Percentiles rank a stretch among this genome's conserved stretches.
These are phyloP conservation scores for Odontamblyopus rebecca DNA, from an alignment of 2,797 vertebrate species.

Conservation along the genomic window DNA sequence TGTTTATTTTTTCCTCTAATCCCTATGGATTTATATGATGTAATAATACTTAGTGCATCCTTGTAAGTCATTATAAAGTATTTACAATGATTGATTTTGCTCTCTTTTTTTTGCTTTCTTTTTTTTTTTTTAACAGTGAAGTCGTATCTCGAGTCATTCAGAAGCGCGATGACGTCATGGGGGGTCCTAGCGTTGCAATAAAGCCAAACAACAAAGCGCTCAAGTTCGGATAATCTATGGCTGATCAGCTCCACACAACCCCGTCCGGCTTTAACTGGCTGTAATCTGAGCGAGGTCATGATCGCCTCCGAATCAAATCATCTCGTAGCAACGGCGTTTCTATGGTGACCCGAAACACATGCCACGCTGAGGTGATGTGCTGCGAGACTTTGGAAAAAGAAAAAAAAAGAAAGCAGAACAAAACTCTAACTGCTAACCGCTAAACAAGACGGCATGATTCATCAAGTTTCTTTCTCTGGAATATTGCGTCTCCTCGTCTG, in stretches of 20 bases:
- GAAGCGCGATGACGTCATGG: not conserved
- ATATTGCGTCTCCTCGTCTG: not conserved
- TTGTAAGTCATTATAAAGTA: too few species aligned
- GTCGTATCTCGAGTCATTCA: not conserved
- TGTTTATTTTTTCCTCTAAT: too few species aligned
- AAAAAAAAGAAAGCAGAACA: conserved; percentile 21
- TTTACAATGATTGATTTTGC: too few species aligned
- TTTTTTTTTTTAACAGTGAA: not conserved
- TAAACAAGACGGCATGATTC: conserved; percentile 58
- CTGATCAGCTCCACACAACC: not conserved
- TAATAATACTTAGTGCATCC: too few species aligned
- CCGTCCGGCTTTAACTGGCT: conserved; percentile 27
- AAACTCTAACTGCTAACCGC: not conserved
- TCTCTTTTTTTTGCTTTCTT: too few species aligned
- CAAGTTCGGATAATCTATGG: not conserved
- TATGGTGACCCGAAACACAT: conserved; percentile 77
- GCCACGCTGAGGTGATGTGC: conserved; percentile 70
- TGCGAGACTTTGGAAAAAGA: conserved; percentile 54
- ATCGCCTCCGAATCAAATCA: conserved; percentile 73
- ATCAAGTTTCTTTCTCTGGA: conserved; percentile 55
- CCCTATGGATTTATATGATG: too few species aligned
- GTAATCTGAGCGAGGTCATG: conserved; percentile 50
- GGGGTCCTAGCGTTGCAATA: not conserved
- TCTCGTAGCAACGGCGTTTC: conserved; percentile 78
- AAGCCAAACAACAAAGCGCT: not conserved